A percentile compares a stretch with the other conserved stretches of the same genome.
Evolutionary conservation across 1,140 invertebrate species (phyloP).

Genomic region (Eubasilissa regina): DNA sequence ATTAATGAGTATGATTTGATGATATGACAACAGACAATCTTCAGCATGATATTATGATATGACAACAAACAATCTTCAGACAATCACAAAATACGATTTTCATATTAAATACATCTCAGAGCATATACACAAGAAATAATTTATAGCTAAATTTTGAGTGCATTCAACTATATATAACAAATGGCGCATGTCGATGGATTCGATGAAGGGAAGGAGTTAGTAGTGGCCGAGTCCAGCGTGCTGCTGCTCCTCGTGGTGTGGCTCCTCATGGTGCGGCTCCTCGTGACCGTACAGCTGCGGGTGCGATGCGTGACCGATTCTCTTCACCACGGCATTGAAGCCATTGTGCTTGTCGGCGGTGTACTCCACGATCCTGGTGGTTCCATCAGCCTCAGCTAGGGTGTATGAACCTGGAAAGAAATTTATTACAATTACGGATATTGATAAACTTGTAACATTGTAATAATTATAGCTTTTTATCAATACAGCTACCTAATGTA

Average conservation of each 20-base stretch:
- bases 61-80: not conserved
- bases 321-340: slow-evolving; percentile 72
- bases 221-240: not conserved
- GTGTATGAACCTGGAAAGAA: slow-evolving; percentile 68
- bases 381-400: slow-evolving; percentile 74
- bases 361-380: slow-evolving; percentile 73
- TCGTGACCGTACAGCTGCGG: slow-evolving; percentile 66
- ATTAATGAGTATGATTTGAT: not conserved
- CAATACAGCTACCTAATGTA: too few species aligned
- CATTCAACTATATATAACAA: slow-evolving; percentile 29
- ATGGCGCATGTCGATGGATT: slow-evolving; percentile 1
- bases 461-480: too few species aligned
- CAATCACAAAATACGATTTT: not conserved
- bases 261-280: slow-evolving; percentile 8
- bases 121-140: not conserved
- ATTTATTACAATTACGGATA: too few species aligned
- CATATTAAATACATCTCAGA: not conserved
- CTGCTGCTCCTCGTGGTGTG: slow-evolving; percentile 56
- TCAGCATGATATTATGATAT: not conserved
- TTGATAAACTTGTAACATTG: too few species aligned
- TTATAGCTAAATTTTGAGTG: not conserved
- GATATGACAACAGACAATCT: not conserved
- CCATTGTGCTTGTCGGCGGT: slow-evolving; percentile 73
- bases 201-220: not conserved
- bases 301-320: slow-evolving; percentile 71